Conservation (phyloP, 2,797 vertebrate species). For the Meriones psammophilus region DNA sequence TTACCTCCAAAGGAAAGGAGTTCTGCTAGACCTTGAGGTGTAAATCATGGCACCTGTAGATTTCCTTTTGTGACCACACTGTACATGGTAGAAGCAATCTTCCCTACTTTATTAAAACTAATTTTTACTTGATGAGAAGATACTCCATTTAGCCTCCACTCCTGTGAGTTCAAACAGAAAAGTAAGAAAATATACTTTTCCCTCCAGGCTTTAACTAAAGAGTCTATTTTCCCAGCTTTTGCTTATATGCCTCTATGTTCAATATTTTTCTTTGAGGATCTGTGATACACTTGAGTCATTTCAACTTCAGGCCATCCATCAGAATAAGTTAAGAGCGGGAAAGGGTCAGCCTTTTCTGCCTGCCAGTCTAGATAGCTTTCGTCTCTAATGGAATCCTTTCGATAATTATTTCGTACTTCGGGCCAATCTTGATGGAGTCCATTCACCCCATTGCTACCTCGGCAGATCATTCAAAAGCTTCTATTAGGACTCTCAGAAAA, state of each 20-base stretch:
- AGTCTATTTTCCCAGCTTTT: constrained; percentile 66
- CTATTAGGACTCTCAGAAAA: constrained; percentile 81
- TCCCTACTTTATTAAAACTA: constrained; percentile 60
- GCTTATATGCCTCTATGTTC: constrained; percentile 71
- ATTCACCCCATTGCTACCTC: constrained; percentile 79
- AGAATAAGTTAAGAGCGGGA: constrained; percentile 81
- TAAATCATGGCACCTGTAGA: not conserved
- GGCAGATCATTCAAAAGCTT: constrained; percentile 83
- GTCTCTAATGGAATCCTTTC: constrained; percentile 85
- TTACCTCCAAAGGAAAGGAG: constrained; percentile 1
- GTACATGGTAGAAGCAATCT: not conserved
- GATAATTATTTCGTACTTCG: constrained; percentile 84
- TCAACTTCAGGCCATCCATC: constrained; percentile 82
- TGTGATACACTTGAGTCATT: constrained; percentile 82
- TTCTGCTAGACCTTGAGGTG: not conserved
- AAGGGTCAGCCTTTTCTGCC: constrained; percentile 78
- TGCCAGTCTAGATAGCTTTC: constrained; percentile 78
- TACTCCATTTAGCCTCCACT: constrained; percentile 17
- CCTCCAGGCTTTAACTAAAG: constrained; percentile 58
- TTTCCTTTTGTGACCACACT: constrained; percentile 15
- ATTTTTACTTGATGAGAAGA: constrained; percentile 44
- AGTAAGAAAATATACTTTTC: constrained; percentile 33
- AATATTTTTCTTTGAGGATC: constrained; percentile 81
- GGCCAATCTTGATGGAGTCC: constrained; percentile 83
- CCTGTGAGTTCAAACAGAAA: constrained; percentile 21